Evolutionary conservation across 2,113 vertebrate genomes (phyloP).

Genomic region (Balaeniceps rex): DNA sequence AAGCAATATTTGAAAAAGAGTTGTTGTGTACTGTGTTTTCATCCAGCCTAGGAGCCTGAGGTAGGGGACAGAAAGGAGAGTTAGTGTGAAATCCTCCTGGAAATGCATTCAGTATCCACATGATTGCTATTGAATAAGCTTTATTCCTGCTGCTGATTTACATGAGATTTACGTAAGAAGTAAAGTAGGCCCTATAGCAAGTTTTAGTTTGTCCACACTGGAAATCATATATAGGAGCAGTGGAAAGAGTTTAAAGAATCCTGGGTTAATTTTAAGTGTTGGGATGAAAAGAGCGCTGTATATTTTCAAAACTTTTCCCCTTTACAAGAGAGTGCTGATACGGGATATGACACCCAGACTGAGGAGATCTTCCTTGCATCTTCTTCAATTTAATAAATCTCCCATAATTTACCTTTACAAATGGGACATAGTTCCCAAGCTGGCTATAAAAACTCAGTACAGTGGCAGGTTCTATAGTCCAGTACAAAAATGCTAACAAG

Average conservation of each 20-base stretch:
- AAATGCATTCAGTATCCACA: slow-evolving; percentile 40
- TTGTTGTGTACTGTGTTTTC: slow-evolving; percentile 35
- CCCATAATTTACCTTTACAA: not conserved
- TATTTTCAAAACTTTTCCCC: not conserved
- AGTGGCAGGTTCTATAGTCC: not conserved
- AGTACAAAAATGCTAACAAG: not conserved
- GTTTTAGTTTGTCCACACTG: slow-evolving; percentile 40
- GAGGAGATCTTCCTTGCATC: not conserved
- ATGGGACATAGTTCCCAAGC: not conserved
- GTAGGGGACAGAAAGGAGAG: slow-evolving; percentile 55
- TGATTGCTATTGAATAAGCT: not conserved
- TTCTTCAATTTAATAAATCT: not conserved
- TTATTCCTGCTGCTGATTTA: not conserved
- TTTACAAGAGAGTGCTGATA: not conserved
- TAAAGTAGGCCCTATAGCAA: not conserved
- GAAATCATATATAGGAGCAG: slow-evolving; percentile 41
- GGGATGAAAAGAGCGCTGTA: not conserved
- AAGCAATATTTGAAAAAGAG: slow-evolving; percentile 26
- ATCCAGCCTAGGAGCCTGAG: slow-evolving; percentile 54
- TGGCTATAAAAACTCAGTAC: not conserved
- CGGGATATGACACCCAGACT: not conserved
- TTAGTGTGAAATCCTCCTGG: slow-evolving; percentile 43
- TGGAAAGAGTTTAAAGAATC: not conserved
- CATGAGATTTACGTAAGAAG: not conserved
- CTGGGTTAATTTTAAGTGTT: not conserved